Evolutionary conservation across 2,888 invertebrate species (phyloP), one percentile per base, ranked within the genome.

Genomic region (Platycheirus rosarum): DNA sequence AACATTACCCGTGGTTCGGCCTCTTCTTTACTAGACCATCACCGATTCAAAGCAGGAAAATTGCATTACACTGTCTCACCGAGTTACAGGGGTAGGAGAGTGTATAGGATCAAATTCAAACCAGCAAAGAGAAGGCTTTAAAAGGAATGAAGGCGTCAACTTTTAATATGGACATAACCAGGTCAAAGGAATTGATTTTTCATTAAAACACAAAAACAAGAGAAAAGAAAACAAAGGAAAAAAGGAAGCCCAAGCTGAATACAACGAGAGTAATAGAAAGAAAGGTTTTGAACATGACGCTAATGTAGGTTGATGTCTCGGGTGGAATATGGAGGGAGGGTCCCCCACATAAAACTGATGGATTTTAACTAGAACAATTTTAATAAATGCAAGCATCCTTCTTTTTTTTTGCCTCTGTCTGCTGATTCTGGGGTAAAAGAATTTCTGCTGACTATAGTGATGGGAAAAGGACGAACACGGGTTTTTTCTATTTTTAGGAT

Each of bases 161-260:
- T 68, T 77, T 53, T 76, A 62, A 76, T 71, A 68, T 68, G 80
- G 77, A 77, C 82, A 82, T 82, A 82, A 69, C 55, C 82, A 82
- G 82, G 82, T 82, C 82, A 82, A 73, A 82, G 76, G 68, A 82
- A 82, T 82, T 82, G 82, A 82, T 82, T 82, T 82, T 82, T 77
- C 82, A 82, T 82, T 76, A 82, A 53, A 55, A 53, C 42, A 42
- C n/a, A n/a, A n/a, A 40, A 26, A 40, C 9, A 13, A 42, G n/a
- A 48, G 9, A 53, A 26, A 63, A 46, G 8, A 7, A 42, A 68
- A 37, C 14, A 8, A 46, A 23, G 26, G n/a, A n/a, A 29, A 11
- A 57, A 48, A 40, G 42, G 23, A 51, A 20, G 20, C 42, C 16
- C 14, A 20, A 37, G 7, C 16, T 35, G 29, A 26, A 20, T 9